Percentiles rank a stretch among this genome's conserved stretches.
Conservation (phyloP, 2,113 vertebrate genomes). For the Ivindomyrus marchei region DNA sequence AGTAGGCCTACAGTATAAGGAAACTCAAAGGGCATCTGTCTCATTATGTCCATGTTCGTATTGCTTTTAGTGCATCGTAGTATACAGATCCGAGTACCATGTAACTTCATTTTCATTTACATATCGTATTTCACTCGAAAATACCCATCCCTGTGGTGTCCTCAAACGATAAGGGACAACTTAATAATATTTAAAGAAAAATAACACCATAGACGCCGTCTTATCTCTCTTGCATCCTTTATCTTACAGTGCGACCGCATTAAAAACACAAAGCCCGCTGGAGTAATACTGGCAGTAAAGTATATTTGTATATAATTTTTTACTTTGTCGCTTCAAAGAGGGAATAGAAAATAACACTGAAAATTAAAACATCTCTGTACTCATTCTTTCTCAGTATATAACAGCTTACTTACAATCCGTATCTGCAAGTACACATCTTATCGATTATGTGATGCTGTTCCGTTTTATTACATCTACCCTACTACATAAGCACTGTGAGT, state of each 20-base stretch:
- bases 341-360: not conserved
- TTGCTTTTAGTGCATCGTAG: not conserved
- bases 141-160: not conserved
- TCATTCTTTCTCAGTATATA: not conserved
- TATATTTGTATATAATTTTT: not conserved
- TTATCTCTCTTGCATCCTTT: constrained; percentile 13
- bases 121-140: constrained; percentile 1
- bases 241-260: not conserved
- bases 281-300: constrained; percentile 8
- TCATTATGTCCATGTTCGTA: not conserved
- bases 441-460: not conserved
- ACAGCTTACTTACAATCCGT: not conserved
- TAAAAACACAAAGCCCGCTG: constrained; percentile 9
- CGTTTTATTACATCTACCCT: not conserved
- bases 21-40: not conserved
- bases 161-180: not conserved
- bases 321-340: not conserved
- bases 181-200: constrained; percentile 24
- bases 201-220: constrained; percentile 2
- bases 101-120: not conserved
- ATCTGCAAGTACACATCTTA: not conserved
- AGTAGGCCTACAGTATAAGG: not conserved
- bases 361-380: not conserved
- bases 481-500: not conserved
- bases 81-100: not conserved